Conservation (phyloP, 1,140 invertebrate species). For the Subanguina moxae region DNA sequence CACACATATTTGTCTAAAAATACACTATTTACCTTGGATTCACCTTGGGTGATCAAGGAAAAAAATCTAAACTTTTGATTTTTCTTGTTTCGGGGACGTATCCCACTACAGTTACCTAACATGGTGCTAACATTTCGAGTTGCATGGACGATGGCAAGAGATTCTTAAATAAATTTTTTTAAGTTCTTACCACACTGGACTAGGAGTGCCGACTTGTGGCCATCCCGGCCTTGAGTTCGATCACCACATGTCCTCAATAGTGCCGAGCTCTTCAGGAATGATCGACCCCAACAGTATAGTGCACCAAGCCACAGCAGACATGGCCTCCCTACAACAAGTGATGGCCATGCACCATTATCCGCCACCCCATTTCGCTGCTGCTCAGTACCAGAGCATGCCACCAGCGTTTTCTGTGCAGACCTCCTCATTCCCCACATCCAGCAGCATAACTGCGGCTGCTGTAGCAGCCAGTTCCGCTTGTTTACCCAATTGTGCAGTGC, state of each 20-base stretch:
- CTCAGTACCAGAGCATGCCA: slow-evolving; percentile 32
- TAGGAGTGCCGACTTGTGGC: slow-evolving; percentile 27
- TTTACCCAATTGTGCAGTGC: background rate
- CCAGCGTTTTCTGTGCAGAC: slow-evolving; percentile 26
- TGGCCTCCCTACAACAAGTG: slow-evolving; percentile 39
- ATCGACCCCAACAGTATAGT: slow-evolving; percentile 7
- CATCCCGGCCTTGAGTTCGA: background rate
- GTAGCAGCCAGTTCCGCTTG: slow-evolving; percentile 30
- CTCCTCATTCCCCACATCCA: slow-evolving; percentile 8
- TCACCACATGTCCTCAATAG: slow-evolving; percentile 10
- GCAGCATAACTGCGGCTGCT: slow-evolving; percentile 3
- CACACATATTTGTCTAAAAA: too few relatives aligned
- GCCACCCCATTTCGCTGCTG: slow-evolving; percentile 6
- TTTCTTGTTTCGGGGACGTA: too few relatives aligned
- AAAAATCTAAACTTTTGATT: too few relatives aligned
- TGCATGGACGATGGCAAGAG: too few relatives aligned
- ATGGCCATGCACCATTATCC: slow-evolving; percentile 53
- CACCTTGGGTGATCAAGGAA: too few relatives aligned
- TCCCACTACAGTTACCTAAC: too few relatives aligned
- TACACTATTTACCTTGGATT: too few relatives aligned
- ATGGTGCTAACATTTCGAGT: too few relatives aligned
- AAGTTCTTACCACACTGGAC: slow-evolving; percentile 1
- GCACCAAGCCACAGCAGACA: slow-evolving; percentile 25
- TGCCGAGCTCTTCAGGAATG: slow-evolving; percentile 3
- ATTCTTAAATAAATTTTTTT: too few relatives aligned